These are phyloP conservation scores for Coenonympha glycerion DNA, from an alignment of 2,888 invertebrate genomes.

Conservation along the genomic window DNA sequence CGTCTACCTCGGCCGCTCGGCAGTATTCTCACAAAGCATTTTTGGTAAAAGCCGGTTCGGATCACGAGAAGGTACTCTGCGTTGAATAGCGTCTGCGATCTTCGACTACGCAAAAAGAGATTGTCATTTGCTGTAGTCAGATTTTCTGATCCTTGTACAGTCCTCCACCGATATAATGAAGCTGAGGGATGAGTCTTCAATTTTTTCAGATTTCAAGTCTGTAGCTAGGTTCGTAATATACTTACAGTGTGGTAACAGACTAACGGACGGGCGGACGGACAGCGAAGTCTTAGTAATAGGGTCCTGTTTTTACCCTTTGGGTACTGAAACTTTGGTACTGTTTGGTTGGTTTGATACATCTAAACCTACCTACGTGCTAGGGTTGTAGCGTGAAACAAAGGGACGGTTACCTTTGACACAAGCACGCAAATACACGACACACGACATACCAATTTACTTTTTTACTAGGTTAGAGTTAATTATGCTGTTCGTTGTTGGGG, in stretches of 20 bases:
- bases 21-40: slow-evolving; percentile 13
- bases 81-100: not conserved
- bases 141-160: not conserved
- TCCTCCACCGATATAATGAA: no score
- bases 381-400: slow-evolving; percentile 39
- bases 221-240: no score
- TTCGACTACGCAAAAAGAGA: not conserved
- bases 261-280: no score
- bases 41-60: slow-evolving; percentile 4
- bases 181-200: no score
- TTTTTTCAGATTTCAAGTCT: no score
- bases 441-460: slow-evolving; percentile 4
- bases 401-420: slow-evolving; percentile 29
- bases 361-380: no score
- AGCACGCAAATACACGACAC: slow-evolving; percentile 10
- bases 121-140: not conserved
- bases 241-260: no score
- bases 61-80: not conserved
- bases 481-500: not conserved
- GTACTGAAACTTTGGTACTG: no score
- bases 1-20: slow-evolving; percentile 20
- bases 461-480: slow-evolving; percentile 13
- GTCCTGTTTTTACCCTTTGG: no score
- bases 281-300: no score
- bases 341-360: no score